Evolutionary conservation across 2,113 vertebrate species (phyloP).

Genomic region (Sylvilagus bachmani): DNA sequence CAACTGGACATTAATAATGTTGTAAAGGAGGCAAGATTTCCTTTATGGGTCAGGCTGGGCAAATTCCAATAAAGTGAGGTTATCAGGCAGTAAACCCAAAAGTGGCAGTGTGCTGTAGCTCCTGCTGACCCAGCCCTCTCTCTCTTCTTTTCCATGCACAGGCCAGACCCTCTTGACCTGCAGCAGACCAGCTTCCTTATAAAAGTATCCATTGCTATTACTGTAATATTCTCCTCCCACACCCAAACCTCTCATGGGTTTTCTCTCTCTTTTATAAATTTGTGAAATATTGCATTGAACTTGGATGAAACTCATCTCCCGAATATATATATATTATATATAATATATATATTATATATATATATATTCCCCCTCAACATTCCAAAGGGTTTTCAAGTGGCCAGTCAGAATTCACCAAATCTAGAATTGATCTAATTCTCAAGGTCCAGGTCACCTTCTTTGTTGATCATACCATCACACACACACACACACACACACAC

Average conservation of each 20-base stretch:
- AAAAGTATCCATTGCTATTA: conserved; percentile 22
- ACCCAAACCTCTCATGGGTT: neutral
- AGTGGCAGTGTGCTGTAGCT: too few relatives aligned
- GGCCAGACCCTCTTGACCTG: neutral
- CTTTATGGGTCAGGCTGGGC: neutral
- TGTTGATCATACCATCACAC: neutral
- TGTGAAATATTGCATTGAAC: conserved; percentile 15
- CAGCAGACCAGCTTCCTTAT: neutral
- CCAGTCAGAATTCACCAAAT: neutral
- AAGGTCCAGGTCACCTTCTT: neutral
- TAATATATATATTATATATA: neutral
- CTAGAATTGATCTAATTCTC: conserved; percentile 15
- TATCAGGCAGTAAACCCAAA: neutral
- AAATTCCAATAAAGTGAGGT: conserved; percentile 37
- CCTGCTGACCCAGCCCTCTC: neutral
- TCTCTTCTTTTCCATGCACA: neutral
- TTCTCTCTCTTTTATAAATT: conserved; percentile 7
- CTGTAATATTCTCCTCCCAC: neutral
- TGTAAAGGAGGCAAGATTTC: conserved; percentile 7
- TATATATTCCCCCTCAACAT: neutral
- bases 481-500: neutral
- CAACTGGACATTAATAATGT: conserved; percentile 16
- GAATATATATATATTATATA: neutral
- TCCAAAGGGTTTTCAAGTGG: conserved; percentile 18
- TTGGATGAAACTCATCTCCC: neutral